Base-by-base conservation (phyloP, 2,113 vertebrate species). In the Anarrhichthys ocellatus region DNA sequence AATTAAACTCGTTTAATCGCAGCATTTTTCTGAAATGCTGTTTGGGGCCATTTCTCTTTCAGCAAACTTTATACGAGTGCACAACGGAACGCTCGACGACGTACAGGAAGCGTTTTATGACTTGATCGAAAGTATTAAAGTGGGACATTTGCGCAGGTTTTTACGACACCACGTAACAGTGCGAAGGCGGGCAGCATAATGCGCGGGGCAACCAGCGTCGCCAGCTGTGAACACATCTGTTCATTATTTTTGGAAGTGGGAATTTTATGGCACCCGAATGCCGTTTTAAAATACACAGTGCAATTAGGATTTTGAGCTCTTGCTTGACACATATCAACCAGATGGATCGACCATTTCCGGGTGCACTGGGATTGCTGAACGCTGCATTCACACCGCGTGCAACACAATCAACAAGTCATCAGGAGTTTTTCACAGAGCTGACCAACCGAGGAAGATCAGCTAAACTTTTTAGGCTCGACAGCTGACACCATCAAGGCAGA, bases 221-320 rank as follows among this genome's bases (percentile, higher is more conserved):
- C 79, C 86, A 82, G 86, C 87, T 87, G 88, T 81, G 76, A 80
- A 50, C 54, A 81, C 89, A 87, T 83, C 85, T 90, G 89, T 50
- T 73, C 59, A 38, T 71, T 73, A 63, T 78, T 83, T 70, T 70
- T 73, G 18, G 66, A 56, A 34, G 73, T 61, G 29, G 48, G 63
- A 69, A 58, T 81, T 63, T 87, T 42, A 81, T 44, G 67, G 68
- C 44, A 1, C 84, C 62, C 44, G 17, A 9, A 24, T 80, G 88
- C 68, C 54, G 17, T 52, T 69, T 83, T 76, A 91, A 64, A 73
- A 88, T 32, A 34, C n/a, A 46, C 73, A 40, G 29, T 42, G 83
- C 77, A 85, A 65, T 83, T 67, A 83, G 54, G 34, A 52, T 67
- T 77, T 74, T 42, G 24, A 18, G 0, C 24, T 79, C 75, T 63